Conservation (phyloP, 2,888 invertebrate species). For the Catocala sponsa region DNA sequence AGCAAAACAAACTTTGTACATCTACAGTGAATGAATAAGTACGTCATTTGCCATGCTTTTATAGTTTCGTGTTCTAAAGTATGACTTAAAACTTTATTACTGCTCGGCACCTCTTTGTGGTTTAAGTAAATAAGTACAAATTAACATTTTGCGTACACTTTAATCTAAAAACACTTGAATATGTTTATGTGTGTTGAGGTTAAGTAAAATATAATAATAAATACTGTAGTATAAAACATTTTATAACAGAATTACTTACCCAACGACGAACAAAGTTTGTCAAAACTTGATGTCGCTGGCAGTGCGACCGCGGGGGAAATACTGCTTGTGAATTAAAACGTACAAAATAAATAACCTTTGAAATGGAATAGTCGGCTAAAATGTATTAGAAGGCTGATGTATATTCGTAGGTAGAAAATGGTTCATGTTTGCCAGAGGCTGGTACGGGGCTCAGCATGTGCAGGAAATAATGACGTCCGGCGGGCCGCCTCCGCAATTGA, state of each 20-base stretch:
- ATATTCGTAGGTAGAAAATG: slow-evolving; percentile 20
- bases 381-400: slow-evolving; percentile 1
- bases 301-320: not conserved
- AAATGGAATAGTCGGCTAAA: not conserved
- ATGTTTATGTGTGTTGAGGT: not conserved
- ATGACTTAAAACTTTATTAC: slow-evolving; percentile 25
- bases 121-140: slow-evolving; percentile 5
- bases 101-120: slow-evolving; percentile 13
- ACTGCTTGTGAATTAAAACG: not conserved
- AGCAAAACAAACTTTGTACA: not conserved
- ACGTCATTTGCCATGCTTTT: slow-evolving; percentile 22
- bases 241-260: slow-evolving; percentile 8
- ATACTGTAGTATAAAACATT: not conserved
- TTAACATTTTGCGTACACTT: slow-evolving; percentile 4
- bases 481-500: slow-evolving; percentile 69
- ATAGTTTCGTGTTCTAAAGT: slow-evolving; percentile 27
- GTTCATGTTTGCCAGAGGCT: slow-evolving; percentile 32
- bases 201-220: not conserved
- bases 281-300: slow-evolving; percentile 10
- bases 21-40: not conserved
- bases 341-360: slow-evolving; percentile 4
- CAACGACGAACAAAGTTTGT: slow-evolving; percentile 10
- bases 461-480: slow-evolving; percentile 82
- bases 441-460: slow-evolving; percentile 45
- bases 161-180: not conserved